Conservation (phyloP, 1,140 invertebrate species). For the Papilio machaon region DNA sequence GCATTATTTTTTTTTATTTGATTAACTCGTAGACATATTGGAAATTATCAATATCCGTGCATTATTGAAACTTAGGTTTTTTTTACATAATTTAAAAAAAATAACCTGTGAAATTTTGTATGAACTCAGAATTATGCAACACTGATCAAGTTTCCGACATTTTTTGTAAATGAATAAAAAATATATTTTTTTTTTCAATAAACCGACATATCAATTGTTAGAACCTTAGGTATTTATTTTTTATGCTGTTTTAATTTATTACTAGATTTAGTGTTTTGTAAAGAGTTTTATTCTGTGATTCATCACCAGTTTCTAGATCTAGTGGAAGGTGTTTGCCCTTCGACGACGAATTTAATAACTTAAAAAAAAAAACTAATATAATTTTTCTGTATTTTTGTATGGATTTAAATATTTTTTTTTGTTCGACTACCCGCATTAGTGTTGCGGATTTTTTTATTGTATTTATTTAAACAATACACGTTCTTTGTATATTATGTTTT, state of each 20-base stretch:
- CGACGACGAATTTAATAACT: conserved; percentile 55
- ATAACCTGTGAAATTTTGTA: not conserved
- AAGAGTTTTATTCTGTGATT: conserved; percentile 43
- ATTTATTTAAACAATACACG: conserved; percentile 40
- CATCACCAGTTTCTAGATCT: conserved; percentile 42
- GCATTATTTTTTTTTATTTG: not conserved
- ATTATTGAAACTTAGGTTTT: not conserved
- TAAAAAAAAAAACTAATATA: conserved; percentile 47
- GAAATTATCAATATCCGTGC: not conserved
- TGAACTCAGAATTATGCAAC: not conserved
- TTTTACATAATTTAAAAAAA: not conserved
- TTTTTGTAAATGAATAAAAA: not conserved
- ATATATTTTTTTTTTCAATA: not conserved
- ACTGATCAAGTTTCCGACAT: not conserved
- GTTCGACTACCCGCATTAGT: conserved; percentile 38
- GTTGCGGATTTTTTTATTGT: conserved; percentile 39
- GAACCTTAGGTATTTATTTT: conserved; percentile 41
- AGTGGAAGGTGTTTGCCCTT: conserved; percentile 50
- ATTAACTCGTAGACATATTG: not conserved
- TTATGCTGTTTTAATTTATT: conserved; percentile 42
- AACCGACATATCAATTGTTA: conserved; percentile 48
- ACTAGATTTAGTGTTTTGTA: conserved; percentile 34
- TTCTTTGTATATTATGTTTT: conserved; percentile 28
- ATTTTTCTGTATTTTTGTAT: conserved; percentile 52
- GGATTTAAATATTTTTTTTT: conserved; percentile 40